These are phyloP conservation scores for Megalonaias nervosa DNA, from an alignment of 1,140 invertebrate genomes.

Conservation along the genomic window DNA sequence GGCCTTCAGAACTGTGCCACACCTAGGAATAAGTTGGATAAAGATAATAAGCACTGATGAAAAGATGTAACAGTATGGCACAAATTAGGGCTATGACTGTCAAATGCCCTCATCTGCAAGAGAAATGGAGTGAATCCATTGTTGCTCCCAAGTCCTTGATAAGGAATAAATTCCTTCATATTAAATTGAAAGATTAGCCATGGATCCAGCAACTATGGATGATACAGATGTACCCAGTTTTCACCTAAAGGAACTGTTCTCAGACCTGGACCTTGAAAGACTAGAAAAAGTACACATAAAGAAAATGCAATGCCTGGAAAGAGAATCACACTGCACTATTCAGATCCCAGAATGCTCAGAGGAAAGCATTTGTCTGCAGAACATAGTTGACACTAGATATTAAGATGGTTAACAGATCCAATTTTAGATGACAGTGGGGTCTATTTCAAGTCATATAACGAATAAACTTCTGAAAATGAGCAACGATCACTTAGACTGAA, in stretches of 20 bases:
- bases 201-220: not conserved
- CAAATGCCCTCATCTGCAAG: not conserved
- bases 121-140: not conserved
- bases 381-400: not conserved
- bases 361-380: not conserved
- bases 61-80: slow-evolving; percentile 8
- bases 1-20: not conserved
- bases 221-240: not conserved
- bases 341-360: slow-evolving; percentile 14
- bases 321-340: not conserved
- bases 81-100: not conserved
- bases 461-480: not conserved
- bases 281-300: slow-evolving; percentile 13
- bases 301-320: slow-evolving; percentile 1
- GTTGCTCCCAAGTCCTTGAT: slow-evolving; percentile 6
- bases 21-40: not conserved
- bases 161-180: not conserved
- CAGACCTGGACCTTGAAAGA: not conserved
- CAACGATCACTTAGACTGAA: not conserved
- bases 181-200: slow-evolving; percentile 21
- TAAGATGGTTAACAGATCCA: slow-evolving; percentile 7
- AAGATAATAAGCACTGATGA: not conserved
- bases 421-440: not conserved
- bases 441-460: not conserved
- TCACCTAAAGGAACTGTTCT: slow-evolving; percentile 8